Conservation (phyloP, 2,888 invertebrate species). For the Acronicta aceris region DNA sequence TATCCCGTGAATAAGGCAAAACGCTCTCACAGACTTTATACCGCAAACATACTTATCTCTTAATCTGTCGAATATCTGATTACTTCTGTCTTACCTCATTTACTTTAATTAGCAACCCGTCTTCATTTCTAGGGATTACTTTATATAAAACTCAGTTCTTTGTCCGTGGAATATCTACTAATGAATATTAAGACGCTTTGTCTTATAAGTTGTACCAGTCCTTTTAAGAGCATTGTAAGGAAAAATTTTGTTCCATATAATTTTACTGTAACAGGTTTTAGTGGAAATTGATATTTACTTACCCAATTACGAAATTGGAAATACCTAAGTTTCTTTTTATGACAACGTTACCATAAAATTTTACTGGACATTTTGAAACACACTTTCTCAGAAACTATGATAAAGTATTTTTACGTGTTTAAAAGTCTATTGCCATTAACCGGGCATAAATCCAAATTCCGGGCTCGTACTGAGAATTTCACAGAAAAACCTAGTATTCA, state of each 20-base stretch:
- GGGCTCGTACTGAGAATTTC: too few species aligned
- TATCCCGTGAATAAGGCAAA: background rate
- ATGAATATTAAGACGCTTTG: constrained; percentile 34
- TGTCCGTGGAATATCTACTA: constrained; percentile 4
- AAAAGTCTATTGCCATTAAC: too few species aligned
- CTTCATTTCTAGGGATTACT: constrained; percentile 21
- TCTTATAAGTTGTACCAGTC: constrained; percentile 4
- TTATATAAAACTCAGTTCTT: constrained; percentile 16
- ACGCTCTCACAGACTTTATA: background rate
- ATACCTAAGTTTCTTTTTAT: background rate
- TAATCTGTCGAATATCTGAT: constrained; percentile 20
- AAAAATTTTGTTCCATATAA: background rate
- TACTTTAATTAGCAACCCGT: constrained; percentile 25
- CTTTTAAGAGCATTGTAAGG: background rate
- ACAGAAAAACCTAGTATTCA: too few species aligned
- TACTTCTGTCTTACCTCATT: constrained; percentile 16
- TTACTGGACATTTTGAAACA: too few species aligned
- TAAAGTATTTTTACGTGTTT: too few species aligned
- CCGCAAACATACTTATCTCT: constrained; percentile 3
- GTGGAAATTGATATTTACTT: background rate
- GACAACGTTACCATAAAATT: background rate
- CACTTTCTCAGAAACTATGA: too few species aligned
- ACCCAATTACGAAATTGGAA: background rate
- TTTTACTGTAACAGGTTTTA: constrained; percentile 6
- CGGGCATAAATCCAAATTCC: too few species aligned